phyloP scores from a whole-genome alignment of 2,113 vertebrate genomes.

The Phrynocephalus versicolor region DNA sequence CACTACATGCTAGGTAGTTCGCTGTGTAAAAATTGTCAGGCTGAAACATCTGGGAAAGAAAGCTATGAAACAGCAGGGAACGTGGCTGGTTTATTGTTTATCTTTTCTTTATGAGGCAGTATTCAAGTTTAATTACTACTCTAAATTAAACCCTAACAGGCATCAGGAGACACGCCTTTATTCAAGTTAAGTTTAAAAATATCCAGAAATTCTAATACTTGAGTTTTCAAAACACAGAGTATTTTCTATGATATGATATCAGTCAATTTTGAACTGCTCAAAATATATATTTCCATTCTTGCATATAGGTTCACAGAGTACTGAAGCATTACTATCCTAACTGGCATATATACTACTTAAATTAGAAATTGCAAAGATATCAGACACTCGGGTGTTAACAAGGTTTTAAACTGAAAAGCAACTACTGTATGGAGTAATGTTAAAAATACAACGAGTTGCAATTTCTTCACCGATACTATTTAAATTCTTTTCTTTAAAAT shows the following conservation, averaged over 20 bases:
- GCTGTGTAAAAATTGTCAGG: conserved; percentile 92
- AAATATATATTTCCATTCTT: conserved; percentile 68
- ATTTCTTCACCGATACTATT: conserved; percentile 27
- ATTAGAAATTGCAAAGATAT: conserved; percentile 64
- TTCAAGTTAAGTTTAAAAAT: conserved; percentile 75
- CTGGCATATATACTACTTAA: conserved; percentile 52
- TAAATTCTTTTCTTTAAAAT: conserved; percentile 30
- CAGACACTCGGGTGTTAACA: no score
- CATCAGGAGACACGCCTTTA: conserved; percentile 90
- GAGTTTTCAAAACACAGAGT: conserved; percentile 74
- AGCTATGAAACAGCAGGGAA: conserved; percentile 97
- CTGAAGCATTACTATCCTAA: conserved; percentile 67
- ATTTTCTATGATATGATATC: conserved; percentile 71
- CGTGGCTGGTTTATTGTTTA: conserved; percentile 95
- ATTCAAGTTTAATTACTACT: conserved; percentile 99
- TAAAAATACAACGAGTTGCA: conserved; percentile 18
- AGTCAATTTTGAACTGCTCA: conserved; percentile 65
- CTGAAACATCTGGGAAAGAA: conserved; percentile 96
- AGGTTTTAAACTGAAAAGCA: conserved; percentile 42
- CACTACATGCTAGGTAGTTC: conserved; percentile 80
- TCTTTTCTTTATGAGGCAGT: conserved; percentile 99
- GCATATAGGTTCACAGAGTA: conserved; percentile 49
- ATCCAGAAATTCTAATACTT: conserved; percentile 68
- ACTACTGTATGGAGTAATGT: conserved; percentile 8
- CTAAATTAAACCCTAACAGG: conserved; percentile 99